A percentile compares a stretch with the other conserved stretches of the same genome.
phyloP scores from a whole-genome alignment of 30 jellyfish, hydroid and myxozoan species.

The Pseudorhiza aurosa region DNA sequence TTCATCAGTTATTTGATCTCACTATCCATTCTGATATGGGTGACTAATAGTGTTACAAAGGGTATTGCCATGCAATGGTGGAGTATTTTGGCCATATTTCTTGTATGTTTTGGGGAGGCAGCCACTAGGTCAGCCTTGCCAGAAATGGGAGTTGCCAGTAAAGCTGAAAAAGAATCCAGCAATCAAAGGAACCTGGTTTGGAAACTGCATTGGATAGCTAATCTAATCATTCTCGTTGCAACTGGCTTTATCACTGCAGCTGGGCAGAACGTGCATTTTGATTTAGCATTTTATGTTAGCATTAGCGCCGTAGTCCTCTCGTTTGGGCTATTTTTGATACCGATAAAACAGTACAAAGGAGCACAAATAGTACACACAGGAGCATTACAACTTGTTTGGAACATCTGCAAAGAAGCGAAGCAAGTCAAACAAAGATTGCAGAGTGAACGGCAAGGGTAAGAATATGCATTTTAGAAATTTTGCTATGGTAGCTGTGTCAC shows the following conservation, averaged over 20 bases:
- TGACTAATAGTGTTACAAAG: background rate
- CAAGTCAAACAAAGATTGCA: background rate
- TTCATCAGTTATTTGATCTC: slow-evolving; percentile 52
- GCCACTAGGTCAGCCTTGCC: slow-evolving; percentile 61
- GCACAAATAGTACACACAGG: background rate
- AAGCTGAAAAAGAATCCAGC: background rate
- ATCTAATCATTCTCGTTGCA: slow-evolving; percentile 29
- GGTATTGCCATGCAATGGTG: background rate
- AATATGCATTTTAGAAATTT: too few species aligned
- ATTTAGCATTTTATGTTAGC: slow-evolving; percentile 61
- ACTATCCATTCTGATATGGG: background rate
- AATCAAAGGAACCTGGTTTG: slow-evolving; percentile 42
- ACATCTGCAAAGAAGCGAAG: slow-evolving; percentile 53
- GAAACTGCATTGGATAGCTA: slow-evolving; percentile 73
- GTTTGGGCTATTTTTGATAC: slow-evolving; percentile 26
- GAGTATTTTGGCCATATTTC: slow-evolving; percentile 45
- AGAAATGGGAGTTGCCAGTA: slow-evolving; percentile 46
- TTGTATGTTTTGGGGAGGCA: slow-evolving; percentile 81
- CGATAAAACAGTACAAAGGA: slow-evolving; percentile 44
- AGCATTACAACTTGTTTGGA: slow-evolving; percentile 13
- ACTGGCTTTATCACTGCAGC: slow-evolving; percentile 64
- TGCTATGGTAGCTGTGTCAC: too few species aligned
- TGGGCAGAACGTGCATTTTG: slow-evolving; percentile 67
- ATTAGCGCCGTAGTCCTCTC: slow-evolving; percentile 41
- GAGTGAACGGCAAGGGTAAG: slow-evolving; percentile 26